Conservation (phyloP, 2,113 vertebrate genomes). For the Lasiurus borealis region DNA sequence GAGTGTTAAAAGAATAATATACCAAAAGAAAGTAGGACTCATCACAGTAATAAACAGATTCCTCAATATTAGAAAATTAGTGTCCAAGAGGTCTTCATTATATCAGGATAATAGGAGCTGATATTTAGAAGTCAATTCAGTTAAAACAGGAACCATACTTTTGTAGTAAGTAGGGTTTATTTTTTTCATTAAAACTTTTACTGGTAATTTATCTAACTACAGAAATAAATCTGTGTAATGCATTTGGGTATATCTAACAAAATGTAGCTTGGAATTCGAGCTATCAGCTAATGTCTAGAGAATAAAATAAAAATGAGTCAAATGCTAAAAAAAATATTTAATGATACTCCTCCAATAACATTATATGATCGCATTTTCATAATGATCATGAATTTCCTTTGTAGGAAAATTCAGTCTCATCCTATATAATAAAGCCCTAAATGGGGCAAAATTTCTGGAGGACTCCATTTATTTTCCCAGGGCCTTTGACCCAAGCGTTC, state of each 20-base stretch:
- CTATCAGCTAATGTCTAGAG: slow-evolving; percentile 5
- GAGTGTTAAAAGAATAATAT: neutral
- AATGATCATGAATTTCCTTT: neutral
- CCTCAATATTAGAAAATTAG: slow-evolving; percentile 1
- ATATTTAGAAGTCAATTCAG: slow-evolving; percentile 8
- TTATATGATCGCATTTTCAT: neutral
- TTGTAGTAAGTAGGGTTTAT: neutral
- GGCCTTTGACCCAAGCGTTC: neutral
- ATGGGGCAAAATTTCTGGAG: neutral
- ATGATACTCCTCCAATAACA: neutral
- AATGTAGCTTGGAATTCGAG: neutral
- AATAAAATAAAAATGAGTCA: slow-evolving; percentile 45
- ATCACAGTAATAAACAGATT: neutral
- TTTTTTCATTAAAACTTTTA: neutral
- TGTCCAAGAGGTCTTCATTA: neutral
- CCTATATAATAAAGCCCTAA: too few species aligned
- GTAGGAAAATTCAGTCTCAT: neutral
- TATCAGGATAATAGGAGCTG: neutral
- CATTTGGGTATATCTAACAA: slow-evolving; percentile 51
- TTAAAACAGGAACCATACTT: neutral
- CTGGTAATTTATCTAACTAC: slow-evolving; percentile 39
- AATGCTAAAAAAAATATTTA: neutral
- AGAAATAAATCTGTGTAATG: slow-evolving; percentile 19
- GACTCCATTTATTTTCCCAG: neutral
- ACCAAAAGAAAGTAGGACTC: neutral